Conservation (phyloP, 2,888 invertebrate species). For the Sminthurides aquaticus region DNA sequence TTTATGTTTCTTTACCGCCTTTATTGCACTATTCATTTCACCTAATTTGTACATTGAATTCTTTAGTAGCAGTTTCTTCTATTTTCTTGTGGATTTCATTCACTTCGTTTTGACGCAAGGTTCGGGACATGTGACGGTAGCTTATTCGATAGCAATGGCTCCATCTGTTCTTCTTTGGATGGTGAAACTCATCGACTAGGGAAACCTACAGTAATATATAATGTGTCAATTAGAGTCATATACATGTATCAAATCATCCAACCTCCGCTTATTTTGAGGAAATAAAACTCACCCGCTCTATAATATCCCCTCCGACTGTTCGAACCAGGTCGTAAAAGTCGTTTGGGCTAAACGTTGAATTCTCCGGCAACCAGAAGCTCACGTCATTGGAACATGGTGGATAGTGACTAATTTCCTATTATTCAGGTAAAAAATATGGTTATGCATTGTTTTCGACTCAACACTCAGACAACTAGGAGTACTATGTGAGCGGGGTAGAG, state of each 20-base stretch:
- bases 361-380: conserved; percentile 87
- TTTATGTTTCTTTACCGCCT: no score
- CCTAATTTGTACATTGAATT: conserved; percentile 49
- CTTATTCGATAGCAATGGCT: conserved; percentile 88
- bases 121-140: conserved; percentile 86
- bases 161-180: conserved; percentile 70
- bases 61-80: conserved; percentile 52
- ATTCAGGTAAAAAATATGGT: conserved; percentile 3
- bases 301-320: conserved; percentile 77
- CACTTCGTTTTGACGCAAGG: conserved; percentile 78
- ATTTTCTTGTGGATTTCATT: conserved; percentile 74
- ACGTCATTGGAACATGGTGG: conserved; percentile 86
- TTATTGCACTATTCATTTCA: no score
- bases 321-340: conserved; percentile 91
- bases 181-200: conserved; percentile 73
- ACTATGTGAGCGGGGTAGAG: no score
- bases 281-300: conserved; percentile 51
- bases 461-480: no score
- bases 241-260: background rate
- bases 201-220: conserved; percentile 55
- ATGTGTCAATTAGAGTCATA: conserved; percentile 1
- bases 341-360: conserved; percentile 60
- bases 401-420: conserved; percentile 66
- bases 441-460: no score
- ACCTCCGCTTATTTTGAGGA: background rate